These are phyloP conservation scores for Syndactyla subalaris DNA, from an alignment of 2,797 vertebrate genomes.

Conservation along the genomic window DNA sequence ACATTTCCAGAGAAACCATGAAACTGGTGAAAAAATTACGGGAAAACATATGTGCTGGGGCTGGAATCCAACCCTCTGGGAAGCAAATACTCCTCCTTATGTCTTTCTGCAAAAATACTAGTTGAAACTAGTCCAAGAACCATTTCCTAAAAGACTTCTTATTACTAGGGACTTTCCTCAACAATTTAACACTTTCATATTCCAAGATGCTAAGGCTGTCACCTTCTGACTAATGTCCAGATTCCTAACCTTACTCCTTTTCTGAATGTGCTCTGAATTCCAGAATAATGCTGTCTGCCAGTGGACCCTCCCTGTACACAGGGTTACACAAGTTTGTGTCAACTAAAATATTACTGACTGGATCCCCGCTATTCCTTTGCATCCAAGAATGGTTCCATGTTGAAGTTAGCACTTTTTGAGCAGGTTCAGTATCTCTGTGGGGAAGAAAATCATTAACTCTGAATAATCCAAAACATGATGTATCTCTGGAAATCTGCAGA, in stretches of 20 bases:
- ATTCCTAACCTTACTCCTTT: not conserved
- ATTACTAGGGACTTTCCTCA: slow-evolving; percentile 2
- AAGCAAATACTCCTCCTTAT: not conserved
- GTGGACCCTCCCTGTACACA: not conserved
- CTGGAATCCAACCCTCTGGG: not conserved
- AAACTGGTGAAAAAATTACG: not conserved
- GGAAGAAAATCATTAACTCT: not conserved
- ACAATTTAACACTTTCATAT: not conserved
- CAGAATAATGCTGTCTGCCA: not conserved
- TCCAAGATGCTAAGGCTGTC: not conserved
- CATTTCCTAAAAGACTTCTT: slow-evolving; percentile 12
- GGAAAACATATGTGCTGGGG: slow-evolving; percentile 11
- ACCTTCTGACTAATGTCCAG: not conserved
- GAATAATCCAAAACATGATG: not conserved
- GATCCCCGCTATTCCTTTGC: not conserved
- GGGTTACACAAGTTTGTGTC: not conserved
- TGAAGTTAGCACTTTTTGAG: not conserved
- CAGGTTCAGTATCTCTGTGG: not conserved
- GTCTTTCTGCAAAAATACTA: slow-evolving; percentile 15
- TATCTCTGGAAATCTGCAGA: not conserved
- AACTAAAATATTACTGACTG: not conserved
- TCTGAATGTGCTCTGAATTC: not conserved
- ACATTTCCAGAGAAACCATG: not conserved
- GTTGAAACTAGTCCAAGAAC: slow-evolving; percentile 27
- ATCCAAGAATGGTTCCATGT: not conserved